Conservation (phyloP, 2,797 vertebrate species). For the Pangasius macronema region DNA sequence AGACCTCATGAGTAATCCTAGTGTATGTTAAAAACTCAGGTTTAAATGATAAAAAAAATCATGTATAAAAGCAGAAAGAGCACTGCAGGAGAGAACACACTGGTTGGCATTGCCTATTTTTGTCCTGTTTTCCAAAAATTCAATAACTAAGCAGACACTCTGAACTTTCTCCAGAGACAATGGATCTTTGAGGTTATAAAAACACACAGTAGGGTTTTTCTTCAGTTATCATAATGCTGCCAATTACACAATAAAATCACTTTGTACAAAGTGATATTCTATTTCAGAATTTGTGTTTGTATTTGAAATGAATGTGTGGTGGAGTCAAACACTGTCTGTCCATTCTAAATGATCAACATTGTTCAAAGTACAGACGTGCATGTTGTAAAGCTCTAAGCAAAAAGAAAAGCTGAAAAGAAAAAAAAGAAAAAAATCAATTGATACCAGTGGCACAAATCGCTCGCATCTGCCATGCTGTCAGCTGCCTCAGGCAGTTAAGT, state of each 20-base stretch:
- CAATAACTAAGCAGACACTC: neutral
- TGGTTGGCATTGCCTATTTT: neutral
- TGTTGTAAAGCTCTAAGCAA: neutral
- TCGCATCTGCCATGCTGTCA: slow-evolving; percentile 28
- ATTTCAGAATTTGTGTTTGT: neutral
- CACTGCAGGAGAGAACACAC: neutral
- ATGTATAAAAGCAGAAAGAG: neutral
- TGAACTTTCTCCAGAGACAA: neutral
- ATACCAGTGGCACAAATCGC: slow-evolving; percentile 24
- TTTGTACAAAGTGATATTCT: neutral
- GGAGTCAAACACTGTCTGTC: neutral
- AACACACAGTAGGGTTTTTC: neutral
- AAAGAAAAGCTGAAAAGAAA: neutral
- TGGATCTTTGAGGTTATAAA: slow-evolving; percentile 4
- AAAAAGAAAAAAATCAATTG: neutral
- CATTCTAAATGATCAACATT: neutral
- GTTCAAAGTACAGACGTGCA: neutral
- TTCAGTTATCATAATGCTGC: neutral
- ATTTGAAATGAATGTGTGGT: neutral
- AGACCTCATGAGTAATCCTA: neutral
- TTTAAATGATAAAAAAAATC: neutral
- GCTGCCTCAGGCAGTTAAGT: slow-evolving; percentile 29
- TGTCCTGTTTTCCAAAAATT: neutral
- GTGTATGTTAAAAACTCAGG: neutral
- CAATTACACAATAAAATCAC: neutral